Evolutionary conservation across 2,797 vertebrate species (phyloP), one percentile per base, ranked within the genome.

Genomic region (Myripristis murdjan): DNA sequence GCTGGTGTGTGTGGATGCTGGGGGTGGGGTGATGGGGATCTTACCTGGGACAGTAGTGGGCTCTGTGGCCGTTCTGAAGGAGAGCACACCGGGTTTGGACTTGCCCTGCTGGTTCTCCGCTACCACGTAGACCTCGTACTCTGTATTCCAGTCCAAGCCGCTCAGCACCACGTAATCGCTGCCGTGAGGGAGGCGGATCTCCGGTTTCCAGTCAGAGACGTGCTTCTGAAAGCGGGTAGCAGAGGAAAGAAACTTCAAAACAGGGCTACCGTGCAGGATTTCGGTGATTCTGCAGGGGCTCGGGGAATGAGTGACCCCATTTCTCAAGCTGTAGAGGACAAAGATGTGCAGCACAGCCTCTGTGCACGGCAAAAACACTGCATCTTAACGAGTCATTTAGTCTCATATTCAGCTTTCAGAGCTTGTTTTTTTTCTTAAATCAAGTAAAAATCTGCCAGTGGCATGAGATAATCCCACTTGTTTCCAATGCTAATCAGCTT

Each of bases 31-130:
- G 66, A 8, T 15, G 41, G 79, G 10, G 10, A 11, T 33, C 33
- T 33, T 98, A 99, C 98, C 98, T 98, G 98, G 97, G 87, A 98
- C 93, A 72, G 94, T 92, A 0, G 97, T 98, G 60, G 97, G 97
- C 89, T 99, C 95, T 0, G 94, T 87, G 0, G 95, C 94, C 3
- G 98, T 99, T 78, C 92, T 95, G 93, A 97, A 96, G 79, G 91
- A 92, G 31, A 95, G 87, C 70, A 86, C 77, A 23, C 95, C 96
- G 0, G 97, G 94, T 35, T 95, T 86, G 55, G 98, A 99, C 59
- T 95, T 96, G 64, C 98, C 98, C 87, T 96, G 96, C 87, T 96
- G 95, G 79, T 99, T 99, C 90, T 97, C 97, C 0, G 98, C 98
- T 52, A 97, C 91, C 76, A 99, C 97, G 0, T 84, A 92, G n/a